Base-by-base conservation (phyloP, 2,113 vertebrate genomes). In the Pleuronectes platessa region DNA sequence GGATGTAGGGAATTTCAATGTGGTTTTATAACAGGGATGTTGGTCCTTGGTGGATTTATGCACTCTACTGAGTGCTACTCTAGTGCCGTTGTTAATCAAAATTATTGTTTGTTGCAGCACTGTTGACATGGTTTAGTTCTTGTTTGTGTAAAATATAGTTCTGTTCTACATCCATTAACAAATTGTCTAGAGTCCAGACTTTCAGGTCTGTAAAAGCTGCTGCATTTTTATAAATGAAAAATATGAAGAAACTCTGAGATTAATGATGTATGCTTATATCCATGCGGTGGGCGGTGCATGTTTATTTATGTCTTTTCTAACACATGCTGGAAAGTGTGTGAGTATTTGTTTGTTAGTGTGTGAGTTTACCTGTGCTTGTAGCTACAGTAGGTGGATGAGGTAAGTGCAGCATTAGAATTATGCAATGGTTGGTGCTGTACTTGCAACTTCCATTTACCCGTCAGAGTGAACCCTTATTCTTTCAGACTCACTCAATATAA, bases 371-470 rank as follows among this genome's bases (percentile, higher is more conserved):
- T 23, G 45, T 53, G 17, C 42, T 5, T n/a, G 37, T 15, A 40
- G 2, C 0, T 20, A 24, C 58, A 31, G 26, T 31, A 4, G 5
- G n/a, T 53, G 72, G 49, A 74, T 74, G 55, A 65, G 71, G 40
- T 67, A 61, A 71, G 18, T 37, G n/a, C n/a, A 2, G 23, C 26
- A 24, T 54, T 54, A 18, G 58, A 72, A 76, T 87, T 47, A 71
- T 24, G 49, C 60, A 69, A 37, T 72, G 9, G 49, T 59, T 69
- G 56, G 10, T 53, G 64, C 84, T 54, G 35, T 58, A 61, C 62
- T 68, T 76, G 60, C 64, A 60, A 20, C 31, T 60, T 64, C 18
- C 13, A 17, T 67, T 49, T 18, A 42, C 65, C 72, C 61, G 26
- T 76, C 45, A 0, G 42, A 51, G 23, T 70, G 42, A 74, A 59